Conservation (phyloP, 1,140 invertebrate genomes). For the Zaprionus nigranus region DNA sequence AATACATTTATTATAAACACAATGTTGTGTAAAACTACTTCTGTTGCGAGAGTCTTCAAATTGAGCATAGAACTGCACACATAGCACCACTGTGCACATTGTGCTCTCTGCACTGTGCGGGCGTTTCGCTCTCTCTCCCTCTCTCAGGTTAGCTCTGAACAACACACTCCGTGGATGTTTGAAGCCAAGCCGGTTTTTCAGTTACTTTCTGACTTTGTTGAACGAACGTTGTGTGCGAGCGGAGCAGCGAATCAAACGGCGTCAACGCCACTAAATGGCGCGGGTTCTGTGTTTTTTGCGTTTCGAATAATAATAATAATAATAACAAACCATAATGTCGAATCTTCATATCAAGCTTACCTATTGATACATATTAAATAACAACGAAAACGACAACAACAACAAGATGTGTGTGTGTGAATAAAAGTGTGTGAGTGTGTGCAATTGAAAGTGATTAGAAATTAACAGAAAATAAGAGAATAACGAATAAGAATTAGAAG, state of each 20-base stretch:
- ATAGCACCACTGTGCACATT: constrained; percentile 26
- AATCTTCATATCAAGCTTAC: constrained; percentile 32
- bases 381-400: constrained; percentile 27
- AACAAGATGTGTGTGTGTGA: constrained; percentile 22
- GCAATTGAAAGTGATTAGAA: constrained; percentile 46
- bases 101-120: constrained; percentile 39
- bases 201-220: constrained; percentile 49
- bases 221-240: constrained; percentile 44
- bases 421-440: constrained; percentile 15
- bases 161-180: constrained; percentile 48
- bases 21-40: no score
- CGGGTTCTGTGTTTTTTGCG: constrained; percentile 52
- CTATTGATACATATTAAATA: constrained; percentile 20
- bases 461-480: constrained; percentile 37
- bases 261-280: constrained; percentile 60
- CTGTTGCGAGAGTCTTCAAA: background rate
- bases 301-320: constrained; percentile 34
- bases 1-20: no score
- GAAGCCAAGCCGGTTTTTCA: constrained; percentile 43
- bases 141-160: constrained; percentile 34
- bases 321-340: constrained; percentile 20
- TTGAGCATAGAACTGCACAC: background rate
- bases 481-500: constrained; percentile 31
- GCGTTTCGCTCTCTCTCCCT: constrained; percentile 26
- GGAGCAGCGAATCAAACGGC: constrained; percentile 28